Conservation (phyloP, 1,140 invertebrate species). For the Ceratina japonica region DNA sequence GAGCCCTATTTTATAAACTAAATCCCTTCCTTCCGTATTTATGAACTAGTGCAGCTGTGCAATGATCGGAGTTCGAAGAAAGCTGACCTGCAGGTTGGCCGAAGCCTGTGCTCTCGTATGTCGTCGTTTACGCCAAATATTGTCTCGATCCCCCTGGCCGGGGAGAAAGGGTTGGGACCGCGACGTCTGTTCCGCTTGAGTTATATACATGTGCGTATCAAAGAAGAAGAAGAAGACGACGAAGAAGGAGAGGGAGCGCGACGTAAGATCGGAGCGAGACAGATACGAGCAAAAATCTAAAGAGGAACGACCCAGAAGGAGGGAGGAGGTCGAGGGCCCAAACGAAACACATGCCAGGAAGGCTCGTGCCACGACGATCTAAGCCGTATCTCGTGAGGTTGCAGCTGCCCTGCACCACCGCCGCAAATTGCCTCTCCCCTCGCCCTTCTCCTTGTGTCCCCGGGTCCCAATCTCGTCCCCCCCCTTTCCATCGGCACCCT, state of each 20-base stretch:
- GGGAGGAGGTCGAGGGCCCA: conserved; percentile 27
- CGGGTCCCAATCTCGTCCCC: background rate
- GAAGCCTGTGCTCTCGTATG: background rate
- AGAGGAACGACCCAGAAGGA: conserved; percentile 11
- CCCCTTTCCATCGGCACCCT: conserved; percentile 26
- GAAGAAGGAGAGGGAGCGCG: background rate
- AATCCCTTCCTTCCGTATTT: background rate
- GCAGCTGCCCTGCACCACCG: conserved; percentile 70
- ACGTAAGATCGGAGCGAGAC: background rate
- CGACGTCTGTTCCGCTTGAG: conserved; percentile 38
- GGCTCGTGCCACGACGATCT: conserved; percentile 77
- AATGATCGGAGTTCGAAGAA: background rate
- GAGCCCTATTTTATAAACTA: background rate
- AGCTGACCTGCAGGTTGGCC: conserved; percentile 30
- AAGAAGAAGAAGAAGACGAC: background rate
- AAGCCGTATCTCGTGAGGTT: conserved; percentile 72
- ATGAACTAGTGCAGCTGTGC: conserved; percentile 12
- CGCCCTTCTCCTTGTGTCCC: no score
- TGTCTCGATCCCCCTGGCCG: conserved; percentile 15
- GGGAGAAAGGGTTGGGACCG: conserved; percentile 16
- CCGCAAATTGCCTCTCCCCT: conserved; percentile 52
- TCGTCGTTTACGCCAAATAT: conserved; percentile 14
- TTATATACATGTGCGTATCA: conserved; percentile 19
- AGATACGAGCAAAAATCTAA: conserved; percentile 38
- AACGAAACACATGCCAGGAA: conserved; percentile 74